phyloP scores from a whole-genome alignment of 1,140 invertebrate genomes.

The Periplaneta americana region DNA sequence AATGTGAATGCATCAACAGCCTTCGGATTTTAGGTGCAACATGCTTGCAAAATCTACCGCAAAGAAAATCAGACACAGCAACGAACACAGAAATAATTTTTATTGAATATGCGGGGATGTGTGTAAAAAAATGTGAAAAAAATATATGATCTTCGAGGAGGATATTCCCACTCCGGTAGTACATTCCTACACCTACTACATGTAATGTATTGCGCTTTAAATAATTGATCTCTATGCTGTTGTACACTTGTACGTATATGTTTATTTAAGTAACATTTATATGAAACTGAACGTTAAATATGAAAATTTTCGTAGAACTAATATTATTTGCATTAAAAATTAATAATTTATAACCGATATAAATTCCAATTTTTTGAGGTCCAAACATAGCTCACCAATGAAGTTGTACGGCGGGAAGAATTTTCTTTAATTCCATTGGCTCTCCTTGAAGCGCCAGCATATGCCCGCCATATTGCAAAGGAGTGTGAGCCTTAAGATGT shows the following conservation, averaged over 20 bases:
- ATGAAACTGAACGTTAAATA: neutral
- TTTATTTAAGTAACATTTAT: neutral
- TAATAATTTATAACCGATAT: slow-evolving; percentile 12
- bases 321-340: neutral
- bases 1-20: too few relatives aligned
- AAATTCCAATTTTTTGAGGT: neutral
- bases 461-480: slow-evolving; percentile 10
- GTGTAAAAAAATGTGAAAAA: too few relatives aligned
- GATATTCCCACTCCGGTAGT: too few relatives aligned
- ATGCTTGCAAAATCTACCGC: too few relatives aligned
- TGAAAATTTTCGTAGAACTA: neutral
- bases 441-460: slow-evolving; percentile 5
- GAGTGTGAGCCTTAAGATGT: neutral
- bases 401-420: neutral
- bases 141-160: neutral
- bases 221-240: neutral
- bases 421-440: slow-evolving; percentile 5
- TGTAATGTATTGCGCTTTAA: neutral
- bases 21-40: neutral
- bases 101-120: too few relatives aligned
- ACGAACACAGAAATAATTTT: too few relatives aligned
- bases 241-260: neutral
- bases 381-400: neutral
- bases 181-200: neutral
- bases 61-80: too few relatives aligned